phyloP scores from a whole-genome alignment of 2,888 invertebrate genomes.

The Steinernema hermaphroditum region DNA sequence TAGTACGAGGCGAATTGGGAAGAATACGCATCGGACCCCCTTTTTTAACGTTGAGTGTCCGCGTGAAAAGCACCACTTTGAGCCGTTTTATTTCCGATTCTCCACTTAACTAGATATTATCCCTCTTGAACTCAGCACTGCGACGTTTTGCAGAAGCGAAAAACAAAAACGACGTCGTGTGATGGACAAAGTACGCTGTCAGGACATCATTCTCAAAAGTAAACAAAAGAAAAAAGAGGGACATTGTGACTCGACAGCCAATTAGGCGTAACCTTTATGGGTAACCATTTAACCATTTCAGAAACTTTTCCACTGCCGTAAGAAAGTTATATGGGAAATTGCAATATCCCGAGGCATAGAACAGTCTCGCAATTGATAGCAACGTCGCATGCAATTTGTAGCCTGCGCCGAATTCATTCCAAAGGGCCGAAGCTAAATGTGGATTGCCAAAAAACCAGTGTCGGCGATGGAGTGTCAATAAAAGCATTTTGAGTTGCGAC shows the following conservation, averaged over 20 bases:
- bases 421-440: background rate
- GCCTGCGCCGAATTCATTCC: background rate
- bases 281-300: too few relatives aligned
- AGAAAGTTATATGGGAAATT: too few relatives aligned
- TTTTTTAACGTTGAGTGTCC: background rate
- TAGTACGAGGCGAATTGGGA: background rate
- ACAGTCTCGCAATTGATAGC: background rate
- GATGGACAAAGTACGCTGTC: too few relatives aligned
- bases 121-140: background rate
- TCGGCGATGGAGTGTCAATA: constrained; percentile 23
- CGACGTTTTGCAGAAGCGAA: background rate
- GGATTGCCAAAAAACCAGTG: constrained; percentile 2
- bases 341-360: background rate
- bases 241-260: too few relatives aligned
- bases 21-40: background rate
- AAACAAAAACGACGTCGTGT: background rate
- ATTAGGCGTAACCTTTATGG: too few relatives aligned
- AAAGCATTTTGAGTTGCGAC: constrained; percentile 24
- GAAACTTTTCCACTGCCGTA: too few relatives aligned
- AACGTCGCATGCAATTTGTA: background rate
- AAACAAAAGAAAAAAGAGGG: too few relatives aligned
- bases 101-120: background rate
- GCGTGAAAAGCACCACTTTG: background rate
- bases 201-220: too few relatives aligned
- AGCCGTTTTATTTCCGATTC: background rate